A percentile compares a stretch with the other conserved stretches of the same genome.
Evolutionary conservation across 2,888 invertebrate species (phyloP).

Genomic region (Parochlus steinenii): DNA sequence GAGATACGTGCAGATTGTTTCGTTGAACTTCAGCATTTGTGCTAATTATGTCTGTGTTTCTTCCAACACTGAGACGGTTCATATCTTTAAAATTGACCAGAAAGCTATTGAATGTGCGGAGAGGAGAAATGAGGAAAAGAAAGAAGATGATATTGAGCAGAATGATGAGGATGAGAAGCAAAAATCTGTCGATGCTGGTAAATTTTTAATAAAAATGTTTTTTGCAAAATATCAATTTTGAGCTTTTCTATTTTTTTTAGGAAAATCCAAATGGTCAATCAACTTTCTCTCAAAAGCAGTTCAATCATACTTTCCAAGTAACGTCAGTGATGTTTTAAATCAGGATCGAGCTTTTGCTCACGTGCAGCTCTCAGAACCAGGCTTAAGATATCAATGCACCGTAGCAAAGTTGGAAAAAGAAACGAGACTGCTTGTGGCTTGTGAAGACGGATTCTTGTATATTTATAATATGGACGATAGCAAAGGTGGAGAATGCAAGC

Average conservation of each 20-base stretch:
- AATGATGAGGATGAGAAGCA: constrained; percentile 9
- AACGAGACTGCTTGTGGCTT: constrained; percentile 25
- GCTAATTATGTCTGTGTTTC: constrained; percentile 28
- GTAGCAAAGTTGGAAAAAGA: constrained; percentile 26
- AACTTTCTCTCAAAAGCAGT: constrained; percentile 22
- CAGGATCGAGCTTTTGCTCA: constrained; percentile 31
- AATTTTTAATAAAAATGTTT: too few species aligned
- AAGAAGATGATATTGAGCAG: constrained; percentile 10
- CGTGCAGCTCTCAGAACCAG: constrained; percentile 25
- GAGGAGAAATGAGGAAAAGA: constrained; percentile 15
- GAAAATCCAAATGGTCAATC: constrained; percentile 7
- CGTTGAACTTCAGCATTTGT: constrained; percentile 25
- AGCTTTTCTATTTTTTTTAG: too few species aligned
- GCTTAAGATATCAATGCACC: constrained; percentile 26
- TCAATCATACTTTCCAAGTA: constrained; percentile 26
- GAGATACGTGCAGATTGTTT: constrained; percentile 27
- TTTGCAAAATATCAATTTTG: too few species aligned
- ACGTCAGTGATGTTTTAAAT: constrained; percentile 27
- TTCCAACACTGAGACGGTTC: constrained; percentile 30
- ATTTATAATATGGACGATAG: constrained; percentile 27
- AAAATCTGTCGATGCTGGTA: neutral
- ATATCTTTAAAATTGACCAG: constrained; percentile 27
- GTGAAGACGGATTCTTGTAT: constrained; percentile 30
- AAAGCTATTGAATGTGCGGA: constrained; percentile 24
- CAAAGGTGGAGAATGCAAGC: constrained; percentile 26